phyloP scores from a whole-genome alignment of 1,140 invertebrate genomes.

The Drosophila oshimai region DNA sequence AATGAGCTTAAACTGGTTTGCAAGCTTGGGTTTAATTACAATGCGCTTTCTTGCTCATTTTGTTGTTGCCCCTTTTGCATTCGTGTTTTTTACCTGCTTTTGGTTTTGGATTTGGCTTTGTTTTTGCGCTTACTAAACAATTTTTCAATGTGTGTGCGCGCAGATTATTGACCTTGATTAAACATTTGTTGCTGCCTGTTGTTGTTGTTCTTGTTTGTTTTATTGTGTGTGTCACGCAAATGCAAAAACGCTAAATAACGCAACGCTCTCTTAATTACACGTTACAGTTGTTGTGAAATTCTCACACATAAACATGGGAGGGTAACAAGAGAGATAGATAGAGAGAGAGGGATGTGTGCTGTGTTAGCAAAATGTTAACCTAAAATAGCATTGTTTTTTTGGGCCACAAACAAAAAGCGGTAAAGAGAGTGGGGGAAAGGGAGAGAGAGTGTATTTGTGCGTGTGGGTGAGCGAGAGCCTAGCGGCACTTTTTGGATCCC shows the following conservation, averaged over 20 bases:
- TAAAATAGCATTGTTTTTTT: conserved; percentile 66
- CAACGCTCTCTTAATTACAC: conserved; percentile 20
- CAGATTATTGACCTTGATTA: conserved; percentile 80
- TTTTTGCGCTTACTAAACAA: conserved; percentile 59
- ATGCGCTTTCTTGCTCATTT: conserved; percentile 53
- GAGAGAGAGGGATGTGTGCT: conserved; percentile 18
- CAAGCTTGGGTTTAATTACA: conserved; percentile 70
- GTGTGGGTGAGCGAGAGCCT: conserved; percentile 48
- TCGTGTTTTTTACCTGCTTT: conserved; percentile 55
- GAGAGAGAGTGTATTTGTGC: too few relatives aligned
- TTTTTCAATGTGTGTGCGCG: conserved; percentile 45
- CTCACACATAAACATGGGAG: background rate
- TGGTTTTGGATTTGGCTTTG: conserved; percentile 29
- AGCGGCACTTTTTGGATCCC: conserved; percentile 71
- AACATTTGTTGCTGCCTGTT: conserved; percentile 47
- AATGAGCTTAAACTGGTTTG: conserved; percentile 66
- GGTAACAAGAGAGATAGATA: background rate
- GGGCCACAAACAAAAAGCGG: conserved; percentile 40
- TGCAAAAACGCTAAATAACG: conserved; percentile 21
- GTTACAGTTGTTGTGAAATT: conserved; percentile 39
- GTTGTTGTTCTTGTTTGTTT: conserved; percentile 4
- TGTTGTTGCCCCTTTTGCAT: conserved; percentile 64
- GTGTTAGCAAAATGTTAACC: conserved; percentile 65
- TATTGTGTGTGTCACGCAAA: conserved; percentile 50
- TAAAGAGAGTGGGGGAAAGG: conserved; percentile 4